Percentiles rank a stretch among this genome's conserved stretches.
These are phyloP conservation scores for Agrochola circellaris DNA, from an alignment of 2,888 invertebrate genomes.

Conservation along the genomic window DNA sequence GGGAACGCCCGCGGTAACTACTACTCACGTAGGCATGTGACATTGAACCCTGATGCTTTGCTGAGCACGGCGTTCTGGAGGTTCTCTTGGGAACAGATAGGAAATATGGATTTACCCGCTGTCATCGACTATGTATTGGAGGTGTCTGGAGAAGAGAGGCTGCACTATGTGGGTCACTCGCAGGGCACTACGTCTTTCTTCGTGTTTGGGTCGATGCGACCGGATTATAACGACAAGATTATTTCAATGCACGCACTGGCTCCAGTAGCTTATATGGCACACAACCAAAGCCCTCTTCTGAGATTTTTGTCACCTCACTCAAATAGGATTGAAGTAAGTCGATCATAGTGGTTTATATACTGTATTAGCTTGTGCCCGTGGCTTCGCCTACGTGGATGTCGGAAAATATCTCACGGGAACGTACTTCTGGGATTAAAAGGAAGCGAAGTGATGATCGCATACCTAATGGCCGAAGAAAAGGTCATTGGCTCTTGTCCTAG, in stretches of 20 bases:
- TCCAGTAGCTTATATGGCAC: slow-evolving; percentile 92
- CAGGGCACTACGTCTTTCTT: slow-evolving; percentile 93
- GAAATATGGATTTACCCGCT: slow-evolving; percentile 94
- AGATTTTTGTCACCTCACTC: slow-evolving; percentile 83
- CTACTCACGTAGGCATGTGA: slow-evolving; percentile 91
- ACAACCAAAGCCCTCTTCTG: slow-evolving; percentile 89
- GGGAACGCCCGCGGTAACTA: slow-evolving; percentile 95
- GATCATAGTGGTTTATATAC: not conserved
- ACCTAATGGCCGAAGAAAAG: no score
- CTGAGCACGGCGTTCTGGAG: slow-evolving; percentile 90
- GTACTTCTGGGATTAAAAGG: no score
- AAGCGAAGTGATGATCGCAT: no score
- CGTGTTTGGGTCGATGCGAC: slow-evolving; percentile 91
- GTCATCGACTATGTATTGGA: slow-evolving; percentile 93
- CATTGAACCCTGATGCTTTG: slow-evolving; percentile 79
- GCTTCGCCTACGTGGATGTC: no score
- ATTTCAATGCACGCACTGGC: slow-evolving; percentile 92
- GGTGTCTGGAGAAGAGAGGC: slow-evolving; percentile 89
- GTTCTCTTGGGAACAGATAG: slow-evolving; percentile 96
- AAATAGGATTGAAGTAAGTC: slow-evolving; percentile 83
- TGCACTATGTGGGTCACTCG: slow-evolving; percentile 96
- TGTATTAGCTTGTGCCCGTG: not conserved
- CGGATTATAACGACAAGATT: slow-evolving; percentile 93
- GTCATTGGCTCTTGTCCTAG: no score
- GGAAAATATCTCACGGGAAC: no score